Percentiles rank a stretch among this genome's conserved stretches.
Evolutionary conservation across 2,113 vertebrate species (phyloP).

Genomic region (Ranitomeya variabilis): DNA sequence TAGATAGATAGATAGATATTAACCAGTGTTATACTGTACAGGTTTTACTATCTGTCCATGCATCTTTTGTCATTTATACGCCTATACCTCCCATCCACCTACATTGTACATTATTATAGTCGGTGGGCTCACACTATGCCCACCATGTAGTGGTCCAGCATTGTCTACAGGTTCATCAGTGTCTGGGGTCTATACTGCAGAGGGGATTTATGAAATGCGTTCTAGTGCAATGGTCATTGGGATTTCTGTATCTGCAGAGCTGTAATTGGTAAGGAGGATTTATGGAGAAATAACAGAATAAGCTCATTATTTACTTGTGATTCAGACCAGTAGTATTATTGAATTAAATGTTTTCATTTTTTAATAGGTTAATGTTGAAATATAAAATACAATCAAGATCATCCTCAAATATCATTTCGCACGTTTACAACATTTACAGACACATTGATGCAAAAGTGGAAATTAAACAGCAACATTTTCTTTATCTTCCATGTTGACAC

Average conservation of each 20-base stretch:
- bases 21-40: too few relatives aligned
- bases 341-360: background rate
- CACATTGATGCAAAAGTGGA: background rate
- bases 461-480: background rate
- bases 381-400: background rate
- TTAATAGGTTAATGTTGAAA: background rate
- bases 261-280: background rate
- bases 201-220: background rate
- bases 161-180: background rate
- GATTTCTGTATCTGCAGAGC: background rate
- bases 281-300: background rate
- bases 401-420: background rate
- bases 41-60: background rate
- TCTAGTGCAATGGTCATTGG: background rate
- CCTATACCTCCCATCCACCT: background rate
- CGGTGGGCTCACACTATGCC: background rate
- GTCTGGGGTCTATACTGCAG: background rate
- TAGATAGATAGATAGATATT: background rate
- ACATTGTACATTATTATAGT: background rate
- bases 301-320: background rate
- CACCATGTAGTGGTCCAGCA: background rate
- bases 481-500: background rate
- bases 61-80: background rate
- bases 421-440: background rate
- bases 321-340: background rate